Evolutionary conservation across 2,888 invertebrate genomes (phyloP), one percentile per base, ranked within the genome.

Genomic region (Proisotoma minuta): DNA sequence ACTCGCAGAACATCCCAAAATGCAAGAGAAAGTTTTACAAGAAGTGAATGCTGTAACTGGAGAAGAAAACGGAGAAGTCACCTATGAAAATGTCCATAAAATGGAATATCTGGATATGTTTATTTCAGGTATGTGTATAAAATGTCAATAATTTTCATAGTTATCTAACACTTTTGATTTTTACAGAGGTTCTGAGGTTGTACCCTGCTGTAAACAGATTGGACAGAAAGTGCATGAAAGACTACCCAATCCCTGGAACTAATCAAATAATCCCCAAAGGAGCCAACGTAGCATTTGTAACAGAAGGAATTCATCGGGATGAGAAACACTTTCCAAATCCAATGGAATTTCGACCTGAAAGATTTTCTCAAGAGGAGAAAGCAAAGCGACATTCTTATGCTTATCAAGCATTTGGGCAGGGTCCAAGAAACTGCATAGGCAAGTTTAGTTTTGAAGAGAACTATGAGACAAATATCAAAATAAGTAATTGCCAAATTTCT

Each of bases 281-380:
- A 20, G 28, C 28, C 3, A 5, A 27, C 10, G 29, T 52, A 2
- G 28, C 3, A 52, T n/a, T 52, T 15, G 8, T 28, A n/a, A 28
- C 52, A 2, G 28, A 52, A 52, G 28, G 28, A 3, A 52, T 52
- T n/a, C 66, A 66, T 29, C 49, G 47, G 20, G 65, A 65, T 29
- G 22, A 34, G 12, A 59, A 60, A 15, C 47, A 62, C 57, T 69
- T 57, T 34, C 63, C 60, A 15, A 39, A 69, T 34, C 43, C 43
- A 12, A 12, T n/a, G 4, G 20, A 43, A n/a, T 43, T 43, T 43
- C 18, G 20, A 5, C 43, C 43, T 5, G 18, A n/a, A 4, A 15
- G 43, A n/a, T 43, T 43, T 43, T 18, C 15, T n/a, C 10, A 5
- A 43, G 43, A 43, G 43, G 20, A 43, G 5, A 43, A 43, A 43